Evolutionary conservation across 2,113 vertebrate species (phyloP).

Genomic region (Corythoichthys haematopterus): DNA sequence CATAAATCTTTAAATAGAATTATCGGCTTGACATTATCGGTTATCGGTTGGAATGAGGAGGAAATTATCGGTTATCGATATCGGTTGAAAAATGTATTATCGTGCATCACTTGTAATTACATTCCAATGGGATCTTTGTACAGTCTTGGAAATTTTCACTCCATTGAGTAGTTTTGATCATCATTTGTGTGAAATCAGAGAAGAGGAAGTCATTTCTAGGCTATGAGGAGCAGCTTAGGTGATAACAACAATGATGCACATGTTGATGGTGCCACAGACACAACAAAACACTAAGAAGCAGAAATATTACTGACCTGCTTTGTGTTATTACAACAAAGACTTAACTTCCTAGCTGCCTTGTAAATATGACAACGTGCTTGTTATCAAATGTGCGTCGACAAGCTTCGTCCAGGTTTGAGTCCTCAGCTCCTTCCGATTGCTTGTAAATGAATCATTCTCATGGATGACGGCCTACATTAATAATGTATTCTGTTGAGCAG

Average conservation of each 20-base stretch:
- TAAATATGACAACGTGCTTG: constrained; percentile 60
- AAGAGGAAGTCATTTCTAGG: background rate
- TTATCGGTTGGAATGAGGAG: no score
- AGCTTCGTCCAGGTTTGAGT: constrained; percentile 53
- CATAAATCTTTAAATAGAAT: no score
- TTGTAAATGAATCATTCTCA: constrained; percentile 64
- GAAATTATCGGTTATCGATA: no score
- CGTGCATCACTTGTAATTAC: no score
- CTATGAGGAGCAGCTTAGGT: constrained; percentile 9
- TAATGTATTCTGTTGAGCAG: constrained; percentile 42
- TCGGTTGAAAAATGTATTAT: no score
- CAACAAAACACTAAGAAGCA: constrained; percentile 27
- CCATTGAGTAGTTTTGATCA: background rate
- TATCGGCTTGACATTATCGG: no score
- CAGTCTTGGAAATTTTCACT: background rate
- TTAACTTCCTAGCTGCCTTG: constrained; percentile 58
- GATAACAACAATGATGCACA: constrained; percentile 22
- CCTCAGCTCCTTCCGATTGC: constrained; percentile 31
- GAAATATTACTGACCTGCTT: constrained; percentile 54
- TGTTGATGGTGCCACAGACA: constrained; percentile 22
- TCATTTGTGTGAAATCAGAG: constrained; percentile 1
- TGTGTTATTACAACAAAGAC: constrained; percentile 55
- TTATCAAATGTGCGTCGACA: constrained; percentile 56
- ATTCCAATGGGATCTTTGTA: no score
- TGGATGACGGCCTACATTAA: constrained; percentile 61